Evolutionary conservation across 2,888 invertebrate species (phyloP), one percentile per base, ranked within the genome.

Genomic region (Pyrrhosoma nymphula): DNA sequence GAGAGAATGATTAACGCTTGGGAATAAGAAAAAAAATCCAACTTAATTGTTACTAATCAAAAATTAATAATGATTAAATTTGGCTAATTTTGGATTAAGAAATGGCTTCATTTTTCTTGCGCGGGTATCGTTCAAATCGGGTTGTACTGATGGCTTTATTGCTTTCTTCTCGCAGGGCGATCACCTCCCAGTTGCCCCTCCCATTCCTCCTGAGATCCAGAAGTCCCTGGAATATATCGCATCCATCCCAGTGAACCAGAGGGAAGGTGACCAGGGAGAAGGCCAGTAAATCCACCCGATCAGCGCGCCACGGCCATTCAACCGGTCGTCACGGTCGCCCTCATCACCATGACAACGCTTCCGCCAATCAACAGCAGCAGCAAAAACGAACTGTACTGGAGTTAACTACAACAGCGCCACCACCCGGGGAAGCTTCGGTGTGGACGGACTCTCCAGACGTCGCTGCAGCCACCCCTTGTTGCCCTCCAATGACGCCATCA

Each of bases 161-260:
- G 26, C 18, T 26, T 69, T 75, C 18, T 69, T 4, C 20, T 26
- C 16, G 0, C 97, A 98, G 96, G 98, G 98, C 95, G 98, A 98
- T 88, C 98, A 98, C 97, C 97, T 98, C 96, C 98, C 98, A 75
- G 98, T 98, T 26, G 98, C 98, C 14, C 98, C 98, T 88, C 98
- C 98, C 56, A 97, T 98, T 96, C 98, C 98, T 60, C 98, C 97
- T 96, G 98, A 98, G 90, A 98, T 98, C 96, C 98, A 98, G 96
- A 97, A 97, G 97, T 98, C 98, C n/a, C 97, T 98, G 35, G 97
- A 97, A 95, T 95, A 95, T 95, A 95, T 96, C 95, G 96, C 95
- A 75, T 95, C 95, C 63, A 95, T 98, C 93, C 98, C 98, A 30
- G 98, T 97, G 55, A 93, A 93, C 93, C 93, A 93, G 93, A 93